Conservation (phyloP, 2,113 vertebrate species). For the Erpornis zantholeuca region DNA sequence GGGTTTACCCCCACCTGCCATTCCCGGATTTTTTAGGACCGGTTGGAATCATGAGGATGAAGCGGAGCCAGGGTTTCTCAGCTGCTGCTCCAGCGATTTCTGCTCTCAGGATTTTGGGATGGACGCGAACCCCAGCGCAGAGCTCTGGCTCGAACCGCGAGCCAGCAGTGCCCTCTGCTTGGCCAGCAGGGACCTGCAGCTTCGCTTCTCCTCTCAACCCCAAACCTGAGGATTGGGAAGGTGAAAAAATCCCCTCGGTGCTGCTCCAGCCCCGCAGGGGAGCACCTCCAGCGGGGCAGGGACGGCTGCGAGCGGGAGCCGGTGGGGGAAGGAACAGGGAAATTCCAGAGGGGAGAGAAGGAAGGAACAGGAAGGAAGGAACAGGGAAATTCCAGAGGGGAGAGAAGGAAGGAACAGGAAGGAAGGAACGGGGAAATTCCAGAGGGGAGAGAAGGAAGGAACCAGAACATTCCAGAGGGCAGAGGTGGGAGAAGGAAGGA, state of each 20-base stretch:
- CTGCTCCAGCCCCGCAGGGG: fast-evolving
- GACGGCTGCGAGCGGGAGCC: fast-evolving
- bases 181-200: background rate
- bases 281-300: background rate
- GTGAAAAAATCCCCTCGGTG: fast-evolving
- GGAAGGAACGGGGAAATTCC: too few relatives aligned
- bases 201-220: fast-evolving
- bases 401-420: too few relatives aligned
- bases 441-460: too few relatives aligned
- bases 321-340: too few relatives aligned
- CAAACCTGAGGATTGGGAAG: fast-evolving
- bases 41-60: background rate
- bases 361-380: too few relatives aligned
- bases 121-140: fast-evolving
- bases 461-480: background rate
- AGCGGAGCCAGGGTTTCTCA: fast-evolving
- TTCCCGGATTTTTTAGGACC: background rate
- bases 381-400: too few relatives aligned
- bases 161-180: constrained; percentile 55
- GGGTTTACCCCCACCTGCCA: fast-evolving
- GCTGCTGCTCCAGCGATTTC: background rate
- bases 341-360: too few relatives aligned
- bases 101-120: background rate
- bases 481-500: too few relatives aligned
- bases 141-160: background rate